A percentile compares a stretch with the other conserved stretches of the same genome.
Evolutionary conservation across 2,113 vertebrate genomes (phyloP).

Genomic region (Sprattus sprattus): DNA sequence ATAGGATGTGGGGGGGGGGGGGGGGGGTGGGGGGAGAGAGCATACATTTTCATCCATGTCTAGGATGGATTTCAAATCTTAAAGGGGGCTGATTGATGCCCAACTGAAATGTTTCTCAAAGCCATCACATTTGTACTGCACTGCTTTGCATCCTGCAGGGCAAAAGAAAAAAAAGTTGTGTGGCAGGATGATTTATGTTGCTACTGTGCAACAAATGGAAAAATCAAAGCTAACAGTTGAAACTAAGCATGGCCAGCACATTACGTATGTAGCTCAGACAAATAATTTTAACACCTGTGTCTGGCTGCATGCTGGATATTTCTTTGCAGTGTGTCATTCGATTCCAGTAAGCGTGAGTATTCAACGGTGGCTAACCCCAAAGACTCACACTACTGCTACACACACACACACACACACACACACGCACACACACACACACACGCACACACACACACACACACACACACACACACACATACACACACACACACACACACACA

Average conservation of each 20-base stretch:
- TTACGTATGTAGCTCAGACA: conserved; percentile 14
- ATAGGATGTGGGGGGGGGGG: not conserved
- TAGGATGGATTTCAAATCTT: not conserved
- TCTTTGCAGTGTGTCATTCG: conserved; percentile 12
- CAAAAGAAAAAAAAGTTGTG: not conserved
- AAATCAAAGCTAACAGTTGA: conserved; percentile 1
- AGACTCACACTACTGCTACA: not conserved
- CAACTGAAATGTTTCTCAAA: not conserved
- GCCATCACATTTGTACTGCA: not conserved
- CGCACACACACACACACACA: not conserved
- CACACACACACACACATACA: not conserved
- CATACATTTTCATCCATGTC: not conserved
- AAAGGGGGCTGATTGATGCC: not conserved
- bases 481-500: not conserved
- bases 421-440: not conserved
- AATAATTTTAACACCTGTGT: conserved; percentile 20
- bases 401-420: not conserved
- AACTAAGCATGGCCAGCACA: not conserved
- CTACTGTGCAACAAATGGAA: conserved; percentile 20
- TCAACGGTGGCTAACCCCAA: not conserved
- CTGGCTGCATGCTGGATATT: not conserved
- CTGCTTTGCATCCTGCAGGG: not conserved
- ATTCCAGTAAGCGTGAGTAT: conserved; percentile 23
- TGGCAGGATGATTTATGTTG: conserved; percentile 6
- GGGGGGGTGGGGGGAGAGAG: not conserved